Percentiles rank a stretch among this genome's conserved stretches.
These are phyloP conservation scores for Drosophila algonquin DNA, from an alignment of 2,888 invertebrate species.

Conservation along the genomic window DNA sequence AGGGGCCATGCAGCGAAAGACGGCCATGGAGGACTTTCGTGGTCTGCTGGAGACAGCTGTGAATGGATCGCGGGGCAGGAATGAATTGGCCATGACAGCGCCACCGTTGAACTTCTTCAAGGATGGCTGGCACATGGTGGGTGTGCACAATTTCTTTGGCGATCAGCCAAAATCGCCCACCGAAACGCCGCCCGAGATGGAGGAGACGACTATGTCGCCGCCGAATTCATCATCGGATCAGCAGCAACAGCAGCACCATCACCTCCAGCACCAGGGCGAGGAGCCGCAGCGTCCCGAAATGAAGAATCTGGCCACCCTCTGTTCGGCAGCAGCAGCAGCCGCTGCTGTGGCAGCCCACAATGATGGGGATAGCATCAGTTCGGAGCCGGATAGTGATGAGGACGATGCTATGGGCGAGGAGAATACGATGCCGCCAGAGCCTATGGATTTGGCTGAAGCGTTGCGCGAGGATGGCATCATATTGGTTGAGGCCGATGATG, in stretches of 20 bases:
- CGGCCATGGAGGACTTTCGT: slow-evolving; percentile 65
- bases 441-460: slow-evolving; percentile 60
- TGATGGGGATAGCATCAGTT: slow-evolving; percentile 46
- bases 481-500: slow-evolving; percentile 60
- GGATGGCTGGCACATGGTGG: slow-evolving; percentile 83
- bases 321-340: slow-evolving; percentile 80
- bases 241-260: slow-evolving; percentile 26
- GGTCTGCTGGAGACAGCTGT: slow-evolving; percentile 70
- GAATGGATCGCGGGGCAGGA: slow-evolving; percentile 61
- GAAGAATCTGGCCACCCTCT: slow-evolving; percentile 80
- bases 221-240: slow-evolving; percentile 22
- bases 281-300: slow-evolving; percentile 73
- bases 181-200: slow-evolving; percentile 82
- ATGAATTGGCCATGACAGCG: slow-evolving; percentile 40
- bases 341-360: slow-evolving; percentile 67
- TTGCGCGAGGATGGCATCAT: slow-evolving; percentile 56
- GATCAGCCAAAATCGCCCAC: slow-evolving; percentile 84
- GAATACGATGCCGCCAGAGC: slow-evolving; percentile 69
- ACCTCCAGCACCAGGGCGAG: slow-evolving; percentile 38
- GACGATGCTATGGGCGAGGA: slow-evolving; percentile 54
- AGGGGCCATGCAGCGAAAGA: slow-evolving; percentile 58
- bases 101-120: slow-evolving; percentile 81
- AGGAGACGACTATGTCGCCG: slow-evolving; percentile 68
- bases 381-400: slow-evolving; percentile 55
- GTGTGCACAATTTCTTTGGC: slow-evolving; percentile 82